These are phyloP conservation scores for Machimus atricapillus DNA, from an alignment of 2,888 invertebrate species.

Conservation along the genomic window DNA sequence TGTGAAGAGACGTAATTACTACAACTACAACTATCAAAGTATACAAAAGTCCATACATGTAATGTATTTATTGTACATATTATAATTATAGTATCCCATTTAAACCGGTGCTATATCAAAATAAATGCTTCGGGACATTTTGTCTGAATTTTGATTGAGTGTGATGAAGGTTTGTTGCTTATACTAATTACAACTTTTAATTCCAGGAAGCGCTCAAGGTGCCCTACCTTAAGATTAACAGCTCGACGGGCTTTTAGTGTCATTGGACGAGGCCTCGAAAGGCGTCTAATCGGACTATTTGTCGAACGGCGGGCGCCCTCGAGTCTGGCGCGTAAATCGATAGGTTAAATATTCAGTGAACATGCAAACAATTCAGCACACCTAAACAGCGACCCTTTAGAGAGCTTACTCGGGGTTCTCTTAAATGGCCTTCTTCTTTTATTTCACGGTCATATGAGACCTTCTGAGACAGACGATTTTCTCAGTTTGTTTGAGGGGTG, in stretches of 20 bases:
- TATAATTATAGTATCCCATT: no score
- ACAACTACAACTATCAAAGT: no score
- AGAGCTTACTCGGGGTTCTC: not conserved
- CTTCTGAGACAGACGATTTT: not conserved
- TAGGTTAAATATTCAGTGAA: constrained; percentile 24
- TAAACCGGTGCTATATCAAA: not conserved
- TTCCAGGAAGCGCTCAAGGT: not conserved
- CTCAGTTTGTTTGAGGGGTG: not conserved
- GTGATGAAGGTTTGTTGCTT: not conserved
- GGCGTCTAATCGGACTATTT: not conserved
- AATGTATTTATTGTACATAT: no score
- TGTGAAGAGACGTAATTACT: no score
- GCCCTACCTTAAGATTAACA: not conserved
- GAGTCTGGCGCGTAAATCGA: constrained; percentile 5
- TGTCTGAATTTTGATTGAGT: not conserved
- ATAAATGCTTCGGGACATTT: not conserved
- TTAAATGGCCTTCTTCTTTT: not conserved
- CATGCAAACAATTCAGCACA: not conserved
- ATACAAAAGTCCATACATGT: no score
- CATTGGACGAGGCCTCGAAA: not conserved
- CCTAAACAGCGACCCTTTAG: not conserved
- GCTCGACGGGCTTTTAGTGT: not conserved
- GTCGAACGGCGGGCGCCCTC: not conserved
- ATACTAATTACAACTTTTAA: not conserved
- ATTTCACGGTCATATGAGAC: not conserved